phyloP scores from a whole-genome alignment of 2,113 vertebrate genomes.

The Asarcornis scutulata region DNA sequence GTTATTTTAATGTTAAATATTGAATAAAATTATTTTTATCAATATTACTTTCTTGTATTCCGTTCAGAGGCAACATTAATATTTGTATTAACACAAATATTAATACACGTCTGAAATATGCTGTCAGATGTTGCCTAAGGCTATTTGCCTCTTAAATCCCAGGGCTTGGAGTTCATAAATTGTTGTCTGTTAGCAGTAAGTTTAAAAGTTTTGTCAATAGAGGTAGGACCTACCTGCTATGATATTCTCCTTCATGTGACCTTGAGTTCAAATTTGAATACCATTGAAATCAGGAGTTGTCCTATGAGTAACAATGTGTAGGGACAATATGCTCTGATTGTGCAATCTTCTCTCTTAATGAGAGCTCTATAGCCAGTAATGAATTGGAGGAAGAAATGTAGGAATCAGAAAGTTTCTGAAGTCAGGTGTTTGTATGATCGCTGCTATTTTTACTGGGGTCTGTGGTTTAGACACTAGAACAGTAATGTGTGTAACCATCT shows the following conservation, averaged over 20 bases:
- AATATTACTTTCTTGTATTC: neutral
- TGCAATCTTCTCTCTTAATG: neutral
- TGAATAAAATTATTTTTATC: slow-evolving; percentile 1
- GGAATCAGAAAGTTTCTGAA: neutral
- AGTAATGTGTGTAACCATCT: slow-evolving; percentile 7
- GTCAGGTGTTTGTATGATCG: neutral
- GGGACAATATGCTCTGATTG: neutral
- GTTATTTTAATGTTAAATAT: slow-evolving; percentile 1
- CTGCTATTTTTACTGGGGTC: neutral
- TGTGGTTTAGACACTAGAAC: slow-evolving; percentile 6
- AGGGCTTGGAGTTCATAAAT: neutral
- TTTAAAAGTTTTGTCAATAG: neutral
- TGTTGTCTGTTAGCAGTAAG: neutral
- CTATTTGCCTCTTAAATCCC: neutral
- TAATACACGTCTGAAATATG: neutral
- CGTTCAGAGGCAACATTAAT: neutral
- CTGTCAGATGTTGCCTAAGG: neutral
- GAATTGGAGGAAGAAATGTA: neutral
- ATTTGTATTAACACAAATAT: neutral
- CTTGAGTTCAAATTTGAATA: neutral
- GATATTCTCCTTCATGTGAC: neutral
- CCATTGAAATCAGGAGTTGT: neutral
- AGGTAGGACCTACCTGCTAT: neutral
- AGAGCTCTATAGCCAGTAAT: neutral
- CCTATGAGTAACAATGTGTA: neutral